Conservation (phyloP, 2,888 invertebrate species). For the Diplazon laetatorius region DNA sequence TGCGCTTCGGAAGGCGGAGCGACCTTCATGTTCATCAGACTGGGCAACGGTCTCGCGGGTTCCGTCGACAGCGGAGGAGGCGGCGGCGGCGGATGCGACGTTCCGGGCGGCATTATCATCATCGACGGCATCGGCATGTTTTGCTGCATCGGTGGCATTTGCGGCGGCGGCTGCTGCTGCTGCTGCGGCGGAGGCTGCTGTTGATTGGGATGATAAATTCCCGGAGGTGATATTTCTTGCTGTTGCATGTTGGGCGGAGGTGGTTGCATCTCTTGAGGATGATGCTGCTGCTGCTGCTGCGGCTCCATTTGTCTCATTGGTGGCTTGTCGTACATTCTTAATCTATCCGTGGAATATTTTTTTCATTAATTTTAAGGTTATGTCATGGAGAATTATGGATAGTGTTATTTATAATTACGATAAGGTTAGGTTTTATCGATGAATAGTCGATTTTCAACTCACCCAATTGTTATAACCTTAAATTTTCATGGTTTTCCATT, state of each 20-base stretch:
- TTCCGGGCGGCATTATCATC: constrained; percentile 64
- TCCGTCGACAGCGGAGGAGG: constrained; percentile 69
- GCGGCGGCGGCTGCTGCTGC: constrained; percentile 57
- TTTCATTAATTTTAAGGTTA: background rate
- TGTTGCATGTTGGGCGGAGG: constrained; percentile 72
- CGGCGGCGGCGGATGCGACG: constrained; percentile 61
- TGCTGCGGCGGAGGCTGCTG: constrained; percentile 58
- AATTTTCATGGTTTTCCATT: background rate
- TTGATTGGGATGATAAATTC: constrained; percentile 57
- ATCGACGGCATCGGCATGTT: constrained; percentile 61
- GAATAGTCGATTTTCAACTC: background rate
- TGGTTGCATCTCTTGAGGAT: constrained; percentile 71
- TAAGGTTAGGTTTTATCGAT: background rate
- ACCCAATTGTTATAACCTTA: constrained; percentile 16
- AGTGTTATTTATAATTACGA: too few relatives aligned
- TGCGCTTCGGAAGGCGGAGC: constrained; percentile 86
- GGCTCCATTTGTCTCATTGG: constrained; percentile 65
- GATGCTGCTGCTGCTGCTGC: constrained; percentile 39
- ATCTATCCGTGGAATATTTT: background rate
- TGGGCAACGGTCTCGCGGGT: constrained; percentile 83
- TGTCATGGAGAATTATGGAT: background rate
- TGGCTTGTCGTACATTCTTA: constrained; percentile 60
- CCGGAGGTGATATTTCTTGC: constrained; percentile 63
- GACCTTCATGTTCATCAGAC: constrained; percentile 86
- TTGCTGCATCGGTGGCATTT: constrained; percentile 60